phyloP scores from a whole-genome alignment of 2,888 invertebrate genomes.

The Elysia crispata region DNA sequence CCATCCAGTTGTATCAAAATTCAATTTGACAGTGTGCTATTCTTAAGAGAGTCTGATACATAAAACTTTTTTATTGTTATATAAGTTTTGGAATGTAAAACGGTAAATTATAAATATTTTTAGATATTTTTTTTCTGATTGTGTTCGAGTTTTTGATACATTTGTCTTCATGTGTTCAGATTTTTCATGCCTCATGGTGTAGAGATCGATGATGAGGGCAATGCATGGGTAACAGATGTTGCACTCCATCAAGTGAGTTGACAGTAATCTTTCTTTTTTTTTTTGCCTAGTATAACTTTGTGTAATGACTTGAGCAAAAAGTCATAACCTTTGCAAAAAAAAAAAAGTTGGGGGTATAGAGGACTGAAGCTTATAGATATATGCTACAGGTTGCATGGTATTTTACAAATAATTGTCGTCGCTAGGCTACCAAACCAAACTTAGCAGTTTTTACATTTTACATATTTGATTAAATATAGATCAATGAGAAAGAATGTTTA shows the following conservation, averaged over 20 bases:
- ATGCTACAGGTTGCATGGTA: no score
- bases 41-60: not conserved
- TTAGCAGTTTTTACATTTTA: no score
- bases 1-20: not conserved
- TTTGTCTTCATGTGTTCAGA: conserved; percentile 75
- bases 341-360: no score
- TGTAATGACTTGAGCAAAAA: no score
- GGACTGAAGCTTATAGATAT: no score
- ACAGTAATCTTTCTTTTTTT: not conserved
- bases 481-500: no score
- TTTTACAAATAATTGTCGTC: no score
- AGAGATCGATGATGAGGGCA: conserved; percentile 70
- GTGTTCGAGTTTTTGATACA: not conserved
- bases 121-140: not conserved
- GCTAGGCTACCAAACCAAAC: no score
- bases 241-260: conserved; percentile 75
- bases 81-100: not conserved
- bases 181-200: conserved; percentile 81
- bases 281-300: no score
- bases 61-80: no score
- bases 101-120: not conserved
- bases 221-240: conserved; percentile 77
- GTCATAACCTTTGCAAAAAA: no score
- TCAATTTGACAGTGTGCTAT: not conserved
- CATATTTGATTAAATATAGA: no score